Base-by-base conservation (phyloP, 2,888 invertebrate species). In the Euspilapteryx auroguttella region DNA sequence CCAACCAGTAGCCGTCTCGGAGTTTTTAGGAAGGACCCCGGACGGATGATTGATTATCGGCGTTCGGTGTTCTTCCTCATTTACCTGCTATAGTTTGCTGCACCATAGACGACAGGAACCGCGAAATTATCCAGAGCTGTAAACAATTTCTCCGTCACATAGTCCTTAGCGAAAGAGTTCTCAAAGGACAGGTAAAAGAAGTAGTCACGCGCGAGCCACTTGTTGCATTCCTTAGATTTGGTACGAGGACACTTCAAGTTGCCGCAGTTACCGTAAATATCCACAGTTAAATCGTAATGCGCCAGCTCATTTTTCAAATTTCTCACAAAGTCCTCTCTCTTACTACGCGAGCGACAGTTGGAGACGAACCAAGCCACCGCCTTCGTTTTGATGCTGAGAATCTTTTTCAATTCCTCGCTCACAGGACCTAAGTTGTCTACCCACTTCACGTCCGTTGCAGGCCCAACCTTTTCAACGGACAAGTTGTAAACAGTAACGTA, bases 21-120 rank as follows among this genome's bases (percentile, higher is more conserved):
- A n/a, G n/a, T n/a, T n/a, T n/a, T n/a, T n/a, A n/a, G n/a, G n/a
- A n/a, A n/a, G n/a, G n/a, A n/a, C n/a, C n/a, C n/a, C n/a, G n/a
- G n/a, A n/a, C n/a, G n/a, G n/a, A n/a, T n/a, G n/a, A n/a, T n/a
- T n/a, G n/a, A n/a, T n/a, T n/a, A n/a, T n/a, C n/a, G n/a, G n/a
- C n/a, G n/a, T n/a, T n/a, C n/a, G n/a, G n/a, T n/a, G n/a, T n/a
- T n/a, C n/a, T n/a, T n/a, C n/a, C n/a, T n/a, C n/a, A 17, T 8
- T 17, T 17, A 17, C 17, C 17, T 17, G 1, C 7, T 45, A 45
- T 82, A 82, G 48, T 81, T 75, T 27, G 66, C 69, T 9, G 75
- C 78, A 3, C 81, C 81, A 64, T 79, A 79, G 12, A 80, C 80
- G 9, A 82, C 75, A 2, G 81, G 81, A 11, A 82, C 48, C 14